Conservation (phyloP, 1,140 invertebrate genomes). For the Trachelipus rathkii region DNA sequence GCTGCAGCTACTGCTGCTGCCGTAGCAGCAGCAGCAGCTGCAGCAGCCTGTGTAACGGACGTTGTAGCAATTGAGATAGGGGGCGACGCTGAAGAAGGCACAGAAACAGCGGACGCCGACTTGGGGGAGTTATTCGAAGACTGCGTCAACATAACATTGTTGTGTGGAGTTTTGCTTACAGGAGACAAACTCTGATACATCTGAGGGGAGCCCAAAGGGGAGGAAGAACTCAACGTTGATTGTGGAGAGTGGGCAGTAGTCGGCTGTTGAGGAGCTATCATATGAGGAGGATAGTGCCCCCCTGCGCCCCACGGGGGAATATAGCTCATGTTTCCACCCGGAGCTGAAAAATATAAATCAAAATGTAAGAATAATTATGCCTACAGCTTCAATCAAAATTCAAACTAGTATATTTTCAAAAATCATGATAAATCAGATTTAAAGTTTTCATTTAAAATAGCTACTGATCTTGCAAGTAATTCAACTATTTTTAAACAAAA, state of each 20-base stretch:
- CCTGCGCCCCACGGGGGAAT: slow-evolving; percentile 41
- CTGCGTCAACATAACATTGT: slow-evolving; percentile 4
- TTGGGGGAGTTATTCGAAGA: neutral
- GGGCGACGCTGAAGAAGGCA: slow-evolving; percentile 10
- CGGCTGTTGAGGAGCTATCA: slow-evolving; percentile 33
- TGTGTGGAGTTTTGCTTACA: neutral
- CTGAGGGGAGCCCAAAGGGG: slow-evolving; percentile 13
- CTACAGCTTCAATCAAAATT: too few species aligned
- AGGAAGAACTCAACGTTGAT: slow-evolving; percentile 23
- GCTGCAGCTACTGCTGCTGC: slow-evolving; percentile 16
- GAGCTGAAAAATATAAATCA: slow-evolving; percentile 4
- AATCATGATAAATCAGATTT: too few species aligned
- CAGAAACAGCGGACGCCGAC: neutral
- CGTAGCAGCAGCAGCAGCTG: slow-evolving; percentile 23
- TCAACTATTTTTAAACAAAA: too few species aligned
- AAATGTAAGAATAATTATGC: too few species aligned
- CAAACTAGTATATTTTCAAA: too few species aligned
- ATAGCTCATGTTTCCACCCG: slow-evolving; percentile 44
- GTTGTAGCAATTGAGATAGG: slow-evolving; percentile 18
- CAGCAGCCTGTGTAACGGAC: slow-evolving; percentile 19
- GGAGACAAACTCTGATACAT: slow-evolving; percentile 27
- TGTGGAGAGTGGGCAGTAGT: slow-evolving; percentile 26
- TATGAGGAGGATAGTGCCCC: slow-evolving; percentile 42
- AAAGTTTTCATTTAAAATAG: too few species aligned
- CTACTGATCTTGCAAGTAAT: too few species aligned